Base-by-base conservation (phyloP, 2,113 vertebrate species). In the Entosphenus tridentatus region DNA sequence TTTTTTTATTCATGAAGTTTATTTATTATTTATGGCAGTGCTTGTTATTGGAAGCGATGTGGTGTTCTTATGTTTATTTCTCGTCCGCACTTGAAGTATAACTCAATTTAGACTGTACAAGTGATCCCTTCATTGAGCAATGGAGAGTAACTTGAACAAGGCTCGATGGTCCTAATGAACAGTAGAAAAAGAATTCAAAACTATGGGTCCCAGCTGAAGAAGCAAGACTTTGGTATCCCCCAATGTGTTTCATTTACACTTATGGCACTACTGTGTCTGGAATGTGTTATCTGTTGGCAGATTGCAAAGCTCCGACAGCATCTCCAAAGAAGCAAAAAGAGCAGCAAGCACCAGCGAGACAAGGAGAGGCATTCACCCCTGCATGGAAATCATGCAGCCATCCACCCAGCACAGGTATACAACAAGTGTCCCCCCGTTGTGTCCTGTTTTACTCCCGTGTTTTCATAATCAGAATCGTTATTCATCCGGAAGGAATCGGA, bases 331-430 rank as follows among this genome's bases (percentile, higher is more conserved):
- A 96, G 90, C 82, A 98, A 98, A 74, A 89, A 95, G 68, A 98
- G 93, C 81, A 98, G 92, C 73, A 85, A 91, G 55, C 92, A 96
- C 76, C 92, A 95, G 72, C 83, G 93, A 2, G 92, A 98, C 68
- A 98, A 98, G 77, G 93, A 98, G 56, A 86, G 92, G 72, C 93
- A 96, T 75, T 95, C 92, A 57, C 93, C 93, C 3, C 96, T 98
- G 78, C 95, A 98, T 75, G 90, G 92, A 75, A 95, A 89, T 83
- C 92, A 95, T 70, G 78, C 82, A 69, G 83, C 90, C 72, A 88
- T 96, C 82, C 92, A 91, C 79, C 87, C 89, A 75, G 82, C 84
- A 72, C 92, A 98, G 89, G 93, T 98, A 77, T 81, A 74, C 68
- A 65, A 39, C 39, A 39, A 39, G 39, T 39, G 39, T 39, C 39